Evolutionary conservation across 2,797 vertebrate species (phyloP), one percentile per base, ranked within the genome.

Genomic region (Euthynnus affinis): DNA sequence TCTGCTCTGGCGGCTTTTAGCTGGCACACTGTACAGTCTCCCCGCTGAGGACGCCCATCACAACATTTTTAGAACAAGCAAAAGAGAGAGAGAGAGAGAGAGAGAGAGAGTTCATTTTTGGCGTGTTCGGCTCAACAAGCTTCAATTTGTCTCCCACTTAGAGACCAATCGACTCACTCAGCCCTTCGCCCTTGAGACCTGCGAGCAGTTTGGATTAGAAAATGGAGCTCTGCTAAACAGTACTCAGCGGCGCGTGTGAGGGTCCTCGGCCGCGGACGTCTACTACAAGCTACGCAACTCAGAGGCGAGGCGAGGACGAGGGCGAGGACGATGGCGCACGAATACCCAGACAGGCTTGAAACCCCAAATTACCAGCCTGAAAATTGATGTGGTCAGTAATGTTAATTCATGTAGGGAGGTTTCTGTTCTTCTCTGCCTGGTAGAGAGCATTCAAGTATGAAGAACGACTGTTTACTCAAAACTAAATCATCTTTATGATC

Each of bases 71-170:
- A 75, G 57, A 79, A 61, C 27, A 13, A 74, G 71, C 2, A 1
- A 51, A 29, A 44, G 60, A 27, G 12, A 51, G 44, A 59, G 52
- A 60, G 34, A 60, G 74, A 74, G 51, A 55, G 34, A 27, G 60
- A 27, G 12, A 44, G 44, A 59, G 52, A 60, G 34, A 60, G 74
- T 87, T 84, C n/a, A 70, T 71, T 67, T 82, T 63, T 71, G 74
- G 70, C 83, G 76, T 32, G 17, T 76, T 86, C 40, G 55, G 74
- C 76, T 87, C 89, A 79, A 83, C 85, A 72, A 82, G 76, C 82
- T 83, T 82, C 76, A 82, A 67, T 88, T 88, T 85, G 78, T 89
- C 78, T 90, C 78, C 81, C 84, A 80, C 85, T 90, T 58, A 87
- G 68, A 82, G 74, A 70, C 66, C 71, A 25, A 76, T 88, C 15